Conservation (phyloP, 37 sponge, comb jelly and placozoan species). For the Geodia barretti region DNA sequence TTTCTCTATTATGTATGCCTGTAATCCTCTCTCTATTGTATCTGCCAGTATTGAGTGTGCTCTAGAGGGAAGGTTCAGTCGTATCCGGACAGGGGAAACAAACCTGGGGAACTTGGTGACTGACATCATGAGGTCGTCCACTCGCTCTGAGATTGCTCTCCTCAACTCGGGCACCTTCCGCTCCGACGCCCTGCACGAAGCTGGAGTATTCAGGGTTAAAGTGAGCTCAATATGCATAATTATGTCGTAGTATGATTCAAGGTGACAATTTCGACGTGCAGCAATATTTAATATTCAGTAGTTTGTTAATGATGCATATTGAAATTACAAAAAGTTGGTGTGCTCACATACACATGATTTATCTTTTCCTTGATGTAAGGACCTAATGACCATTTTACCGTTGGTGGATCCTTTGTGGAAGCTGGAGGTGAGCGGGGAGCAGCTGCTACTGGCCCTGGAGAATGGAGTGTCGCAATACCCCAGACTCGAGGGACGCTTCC, state of each 20-base stretch:
- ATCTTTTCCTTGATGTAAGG: no score
- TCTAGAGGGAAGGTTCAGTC: conserved; percentile 72
- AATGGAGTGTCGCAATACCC: conserved; percentile 88
- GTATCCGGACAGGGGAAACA: conserved; percentile 67
- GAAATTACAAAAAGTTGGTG: background rate
- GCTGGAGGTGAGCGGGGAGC: conserved; percentile 50
- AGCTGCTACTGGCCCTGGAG: conserved; percentile 73
- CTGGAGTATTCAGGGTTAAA: conserved; percentile 55
- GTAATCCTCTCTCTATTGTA: no score
- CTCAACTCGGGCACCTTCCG: conserved; percentile 73
- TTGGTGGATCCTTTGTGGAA: conserved; percentile 42
- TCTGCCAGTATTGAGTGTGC: conserved; percentile 47
- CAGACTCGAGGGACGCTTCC: conserved; percentile 75
- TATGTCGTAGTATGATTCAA: no score
- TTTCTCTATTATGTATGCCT: no score
- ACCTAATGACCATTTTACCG: conserved; percentile 55
- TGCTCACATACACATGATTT: background rate
- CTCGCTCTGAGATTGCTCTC: conserved; percentile 72
- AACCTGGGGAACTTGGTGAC: conserved; percentile 82
- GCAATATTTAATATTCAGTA: no score
- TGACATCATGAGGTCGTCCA: conserved; percentile 71
- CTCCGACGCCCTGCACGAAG: conserved; percentile 54
- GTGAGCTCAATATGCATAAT: conserved; percentile 7
- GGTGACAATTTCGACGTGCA: no score
- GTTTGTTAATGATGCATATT: background rate